Base-by-base conservation (phyloP, 2,888 invertebrate genomes). In the Endomychus coccineus region DNA sequence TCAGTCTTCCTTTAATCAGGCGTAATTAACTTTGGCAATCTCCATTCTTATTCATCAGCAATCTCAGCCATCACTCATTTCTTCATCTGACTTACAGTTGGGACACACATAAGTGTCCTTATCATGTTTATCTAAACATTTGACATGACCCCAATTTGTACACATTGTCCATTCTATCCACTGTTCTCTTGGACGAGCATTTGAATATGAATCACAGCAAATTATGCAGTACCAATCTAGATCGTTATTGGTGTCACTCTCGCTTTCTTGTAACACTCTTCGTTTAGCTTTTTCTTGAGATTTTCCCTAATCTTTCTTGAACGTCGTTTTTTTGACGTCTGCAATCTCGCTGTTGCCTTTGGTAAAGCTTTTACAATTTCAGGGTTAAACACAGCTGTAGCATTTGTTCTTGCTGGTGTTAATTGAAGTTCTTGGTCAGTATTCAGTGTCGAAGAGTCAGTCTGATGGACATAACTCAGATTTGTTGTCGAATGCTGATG, bases 101-200 rank as follows among this genome's bases (percentile, higher is more conserved):
- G n/a, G n/a, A n/a, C n/a, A n/a, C n/a, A n/a, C n/a, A n/a, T n/a
- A n/a, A n/a, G n/a, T n/a, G n/a, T 7, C 7, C n/a, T n/a, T 7
- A 21, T 21, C 7, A n/a, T 7, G n/a, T 21, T 7, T 21, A 15
- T 29, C 12, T 15, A 7, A 14, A 13, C 12, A 15, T 29, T 11
- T 15, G 10, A 29, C 12, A 15, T 13, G 6, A 15, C 29, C 29
- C 29, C 12, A 11, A 9, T 15, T n/a, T 16, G 12, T 29, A 29
- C 29, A 29, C 12, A 9, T 15, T 6, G 7, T 14, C 9, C 29
- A 29, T 29, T 29, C 7, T 15, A 29, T 29, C 29, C 29, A 29
- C 16, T 29, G 12, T 29, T 29, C 29, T 6, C 29, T 10, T 14
- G 29, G 16, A 9, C 9, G 14, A 9, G 29, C 12, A 29, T 29